Conservation (phyloP, 2,797 vertebrate species). For the Tragelaphus eurycerus region DNA sequence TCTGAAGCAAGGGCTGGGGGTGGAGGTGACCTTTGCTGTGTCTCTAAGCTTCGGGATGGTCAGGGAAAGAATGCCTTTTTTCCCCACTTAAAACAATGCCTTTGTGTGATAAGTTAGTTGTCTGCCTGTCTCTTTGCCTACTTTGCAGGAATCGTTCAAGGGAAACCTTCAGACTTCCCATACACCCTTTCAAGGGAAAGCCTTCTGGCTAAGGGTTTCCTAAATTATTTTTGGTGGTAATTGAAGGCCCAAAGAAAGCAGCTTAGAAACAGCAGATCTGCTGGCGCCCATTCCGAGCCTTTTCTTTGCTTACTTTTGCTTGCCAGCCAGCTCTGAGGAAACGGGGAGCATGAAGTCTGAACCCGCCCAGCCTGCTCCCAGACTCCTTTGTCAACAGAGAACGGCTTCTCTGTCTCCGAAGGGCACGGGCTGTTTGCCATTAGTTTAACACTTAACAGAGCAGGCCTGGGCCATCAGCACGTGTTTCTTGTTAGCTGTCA, state of each 20-base stretch:
- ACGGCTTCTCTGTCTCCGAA: background rate
- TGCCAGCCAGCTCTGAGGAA: background rate
- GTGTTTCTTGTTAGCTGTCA: fast-evolving
- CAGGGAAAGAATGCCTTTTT: background rate
- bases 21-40: background rate
- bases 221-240: background rate
- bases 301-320: background rate
- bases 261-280: background rate
- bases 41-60: no score
- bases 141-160: background rate
- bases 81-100: background rate
- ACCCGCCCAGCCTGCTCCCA: constrained; percentile 44
- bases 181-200: background rate
- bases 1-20: fast-evolving
- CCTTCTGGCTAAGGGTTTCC: background rate
- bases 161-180: background rate
- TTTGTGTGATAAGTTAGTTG: background rate
- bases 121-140: background rate
- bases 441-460: background rate
- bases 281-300: background rate
- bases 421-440: fast-evolving
- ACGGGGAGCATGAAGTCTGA: background rate
- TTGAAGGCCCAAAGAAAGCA: background rate
- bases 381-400: background rate
- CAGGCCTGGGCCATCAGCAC: fast-evolving